Conservation (phyloP, 2,888 invertebrate genomes). For the Punctoribates punctum region DNA sequence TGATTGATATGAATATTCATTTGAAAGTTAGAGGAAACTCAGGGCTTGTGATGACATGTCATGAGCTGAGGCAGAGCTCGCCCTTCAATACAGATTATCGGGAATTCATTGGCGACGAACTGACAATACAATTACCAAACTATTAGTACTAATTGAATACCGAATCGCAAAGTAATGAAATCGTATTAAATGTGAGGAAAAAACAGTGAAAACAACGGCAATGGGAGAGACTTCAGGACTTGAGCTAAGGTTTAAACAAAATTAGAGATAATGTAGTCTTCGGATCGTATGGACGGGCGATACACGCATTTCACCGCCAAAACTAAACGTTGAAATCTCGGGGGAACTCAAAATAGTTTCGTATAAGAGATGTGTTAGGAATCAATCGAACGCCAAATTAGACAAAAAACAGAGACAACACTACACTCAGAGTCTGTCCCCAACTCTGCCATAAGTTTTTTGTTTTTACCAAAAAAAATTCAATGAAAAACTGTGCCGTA, state of each 20-base stretch:
- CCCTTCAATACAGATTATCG: not conserved
- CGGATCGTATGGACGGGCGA: not conserved
- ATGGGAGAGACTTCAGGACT: not conserved
- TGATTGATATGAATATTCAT: too few relatives aligned
- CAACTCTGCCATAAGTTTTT: too few relatives aligned
- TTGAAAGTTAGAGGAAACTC: too few relatives aligned
- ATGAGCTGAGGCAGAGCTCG: not conserved
- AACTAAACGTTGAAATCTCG: not conserved
- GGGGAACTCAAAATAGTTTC: not conserved
- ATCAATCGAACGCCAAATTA: not conserved
- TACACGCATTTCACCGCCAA: not conserved
- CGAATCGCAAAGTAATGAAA: not conserved
- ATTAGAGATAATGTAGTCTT: too few relatives aligned
- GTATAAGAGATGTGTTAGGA: not conserved
- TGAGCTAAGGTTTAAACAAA: too few relatives aligned
- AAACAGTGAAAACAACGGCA: not conserved
- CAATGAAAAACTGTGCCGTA: too few relatives aligned
- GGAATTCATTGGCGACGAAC: not conserved
- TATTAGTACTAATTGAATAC: slow-evolving; percentile 4
- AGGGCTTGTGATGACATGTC: too few relatives aligned
- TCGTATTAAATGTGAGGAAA: not conserved
- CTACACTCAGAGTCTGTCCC: too few relatives aligned
- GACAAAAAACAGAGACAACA: not conserved
- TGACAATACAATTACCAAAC: slow-evolving; percentile 4
- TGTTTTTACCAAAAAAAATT: too few relatives aligned